Conservation (phyloP, 2,113 vertebrate genomes). For the Tachysurus vachellii region DNA sequence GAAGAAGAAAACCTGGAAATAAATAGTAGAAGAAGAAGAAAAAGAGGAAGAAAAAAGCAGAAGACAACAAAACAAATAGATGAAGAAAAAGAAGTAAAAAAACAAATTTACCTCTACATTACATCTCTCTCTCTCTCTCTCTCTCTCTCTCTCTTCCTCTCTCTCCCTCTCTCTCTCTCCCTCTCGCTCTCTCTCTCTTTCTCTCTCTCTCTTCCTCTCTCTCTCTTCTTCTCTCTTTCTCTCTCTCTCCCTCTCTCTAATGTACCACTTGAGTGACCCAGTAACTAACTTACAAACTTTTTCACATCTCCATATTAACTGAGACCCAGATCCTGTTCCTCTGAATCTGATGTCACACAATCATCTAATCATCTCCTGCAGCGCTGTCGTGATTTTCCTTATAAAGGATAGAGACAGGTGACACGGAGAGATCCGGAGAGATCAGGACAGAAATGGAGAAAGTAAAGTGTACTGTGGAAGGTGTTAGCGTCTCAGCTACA, state of each 20-base stretch:
- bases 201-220: not conserved
- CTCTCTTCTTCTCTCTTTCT: not conserved
- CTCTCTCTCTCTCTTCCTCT: not conserved
- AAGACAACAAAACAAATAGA: no score
- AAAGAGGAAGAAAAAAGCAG: no score
- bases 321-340: conserved; percentile 10
- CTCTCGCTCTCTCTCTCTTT: not conserved
- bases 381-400: not conserved
- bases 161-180: not conserved
- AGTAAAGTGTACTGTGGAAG: not conserved
- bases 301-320: not conserved
- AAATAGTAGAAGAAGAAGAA: no score
- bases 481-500: conserved; percentile 3
- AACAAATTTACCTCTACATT: no score
- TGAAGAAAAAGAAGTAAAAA: no score
- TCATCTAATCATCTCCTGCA: not conserved
- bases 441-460: not conserved
- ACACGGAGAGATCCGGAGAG: not conserved
- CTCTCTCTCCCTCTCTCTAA: not conserved
- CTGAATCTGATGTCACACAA: conserved; percentile 1
- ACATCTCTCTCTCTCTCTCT: no score
- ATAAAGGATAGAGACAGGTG: not conserved
- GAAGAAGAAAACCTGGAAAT: no score
- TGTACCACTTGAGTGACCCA: conserved; percentile 1
- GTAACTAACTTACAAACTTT: conserved; percentile 7